Percentiles rank a stretch among this genome's conserved stretches.
Evolutionary conservation across 37 sponge, comb jelly and placozoan genomes (phyloP).

Genomic region (Chondrilla cf. caribensis): DNA sequence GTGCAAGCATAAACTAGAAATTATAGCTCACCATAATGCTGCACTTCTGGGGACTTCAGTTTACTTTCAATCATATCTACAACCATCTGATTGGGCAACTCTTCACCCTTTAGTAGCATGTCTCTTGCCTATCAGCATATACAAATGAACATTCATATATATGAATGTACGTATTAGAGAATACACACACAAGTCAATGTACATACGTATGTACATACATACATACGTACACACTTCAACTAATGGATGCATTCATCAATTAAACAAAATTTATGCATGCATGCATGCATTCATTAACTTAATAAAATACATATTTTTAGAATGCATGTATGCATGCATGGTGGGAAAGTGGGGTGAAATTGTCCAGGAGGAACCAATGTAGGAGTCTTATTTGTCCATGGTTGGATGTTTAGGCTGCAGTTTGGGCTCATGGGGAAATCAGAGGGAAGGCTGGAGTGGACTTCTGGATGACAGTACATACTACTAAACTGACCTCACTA

Average conservation of each 20-base stretch:
- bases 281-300: too few species aligned
- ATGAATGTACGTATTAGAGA: neutral
- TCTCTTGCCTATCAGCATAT: conserved; percentile 45
- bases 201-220: neutral
- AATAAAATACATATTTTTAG: too few species aligned
- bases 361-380: too few species aligned
- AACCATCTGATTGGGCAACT: conserved; percentile 44
- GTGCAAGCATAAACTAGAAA: too few species aligned
- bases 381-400: too few species aligned
- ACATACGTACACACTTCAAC: neutral
- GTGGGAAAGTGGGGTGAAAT: too few species aligned
- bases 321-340: too few species aligned
- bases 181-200: neutral
- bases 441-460: neutral
- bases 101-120: conserved; percentile 46
- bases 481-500: conserved; percentile 28
- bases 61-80: conserved; percentile 55
- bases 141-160: neutral
- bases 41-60: conserved; percentile 55
- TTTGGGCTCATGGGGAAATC: too few species aligned
- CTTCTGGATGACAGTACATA: neutral
- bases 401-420: too few species aligned
- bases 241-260: too few species aligned
- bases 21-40: conserved; percentile 82
- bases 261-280: too few species aligned